These are phyloP conservation scores for Urosaurus nigricauda DNA, from an alignment of 2,797 vertebrate genomes.

Conservation along the genomic window DNA sequence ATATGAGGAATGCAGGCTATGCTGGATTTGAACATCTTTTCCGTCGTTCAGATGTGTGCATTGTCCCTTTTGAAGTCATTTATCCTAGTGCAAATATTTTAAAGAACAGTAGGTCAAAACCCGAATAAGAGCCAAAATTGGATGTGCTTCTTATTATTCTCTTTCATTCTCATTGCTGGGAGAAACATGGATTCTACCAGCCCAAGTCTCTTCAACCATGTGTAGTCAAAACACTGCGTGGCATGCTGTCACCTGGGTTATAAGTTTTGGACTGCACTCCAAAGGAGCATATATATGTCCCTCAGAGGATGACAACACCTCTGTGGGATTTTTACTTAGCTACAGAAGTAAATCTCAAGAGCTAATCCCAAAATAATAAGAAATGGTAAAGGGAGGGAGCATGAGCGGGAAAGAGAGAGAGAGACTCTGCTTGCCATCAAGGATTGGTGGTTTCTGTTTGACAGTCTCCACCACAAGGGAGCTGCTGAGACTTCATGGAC, in stretches of 20 bases:
- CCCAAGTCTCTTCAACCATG: neutral
- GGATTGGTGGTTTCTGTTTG: neutral
- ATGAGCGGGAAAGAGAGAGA: accelerated
- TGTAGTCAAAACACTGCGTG: neutral
- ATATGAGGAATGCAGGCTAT: neutral
- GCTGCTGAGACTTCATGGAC: neutral
- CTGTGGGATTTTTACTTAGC: neutral
- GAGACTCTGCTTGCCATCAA: neutral
- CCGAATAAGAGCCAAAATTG: neutral
- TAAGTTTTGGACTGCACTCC: neutral
- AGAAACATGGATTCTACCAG: neutral
- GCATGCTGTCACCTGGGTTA: neutral
- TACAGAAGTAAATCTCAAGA: neutral
- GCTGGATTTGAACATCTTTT: neutral
- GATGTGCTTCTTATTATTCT: neutral
- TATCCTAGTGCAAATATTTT: neutral
- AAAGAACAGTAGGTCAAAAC: neutral
- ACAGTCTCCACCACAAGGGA: neutral
- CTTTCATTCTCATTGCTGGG: neutral
- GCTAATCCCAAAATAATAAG: neutral
- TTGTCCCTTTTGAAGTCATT: neutral
- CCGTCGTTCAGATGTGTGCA: neutral
- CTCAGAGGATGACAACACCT: neutral
- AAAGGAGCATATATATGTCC: neutral
- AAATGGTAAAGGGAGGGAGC: too few species aligned